These are phyloP conservation scores for Scylla paramamosain DNA, from an alignment of 1,140 invertebrate genomes.

Conservation along the genomic window DNA sequence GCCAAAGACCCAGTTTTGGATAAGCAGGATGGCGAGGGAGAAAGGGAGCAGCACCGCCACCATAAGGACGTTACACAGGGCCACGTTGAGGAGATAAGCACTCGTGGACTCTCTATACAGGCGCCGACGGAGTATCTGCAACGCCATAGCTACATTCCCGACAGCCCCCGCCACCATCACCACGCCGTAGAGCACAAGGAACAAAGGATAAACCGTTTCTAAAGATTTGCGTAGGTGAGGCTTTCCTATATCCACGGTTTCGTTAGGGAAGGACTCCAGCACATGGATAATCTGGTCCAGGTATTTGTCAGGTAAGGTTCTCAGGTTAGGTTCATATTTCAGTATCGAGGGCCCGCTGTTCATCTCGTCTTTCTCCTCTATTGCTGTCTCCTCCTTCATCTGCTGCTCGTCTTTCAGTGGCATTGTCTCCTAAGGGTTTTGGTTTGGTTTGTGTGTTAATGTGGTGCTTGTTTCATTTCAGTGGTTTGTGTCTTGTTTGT, in stretches of 20 bases:
- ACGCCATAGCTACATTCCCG: constrained; percentile 83
- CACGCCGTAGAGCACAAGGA: constrained; percentile 85
- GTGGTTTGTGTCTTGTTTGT: no score
- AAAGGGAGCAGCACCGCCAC: constrained; percentile 86
- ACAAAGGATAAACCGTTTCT: constrained; percentile 83
- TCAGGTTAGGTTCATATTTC: neutral
- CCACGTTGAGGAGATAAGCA: constrained; percentile 86
- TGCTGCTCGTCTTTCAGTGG: neutral
- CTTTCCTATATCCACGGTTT: constrained; percentile 69
- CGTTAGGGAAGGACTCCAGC: constrained; percentile 69
- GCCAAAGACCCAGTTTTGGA: constrained; percentile 89
- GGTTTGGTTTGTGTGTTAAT: neutral
- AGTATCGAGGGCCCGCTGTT: neutral
- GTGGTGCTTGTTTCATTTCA: no score
- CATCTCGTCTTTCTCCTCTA: neutral
- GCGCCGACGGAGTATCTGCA: constrained; percentile 83
- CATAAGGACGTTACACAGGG: constrained; percentile 86
- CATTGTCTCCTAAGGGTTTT: neutral
- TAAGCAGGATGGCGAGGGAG: constrained; percentile 85
- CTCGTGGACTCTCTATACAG: constrained; percentile 85
- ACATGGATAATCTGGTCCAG: constrained; percentile 69
- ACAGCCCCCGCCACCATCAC: constrained; percentile 83
- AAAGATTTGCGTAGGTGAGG: constrained; percentile 60
- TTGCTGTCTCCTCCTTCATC: neutral
- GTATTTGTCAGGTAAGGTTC: constrained; percentile 64